A percentile compares a stretch with the other conserved stretches of the same genome.
Conservation (phyloP, 2,113 vertebrate species). For the Symphodus melops region DNA sequence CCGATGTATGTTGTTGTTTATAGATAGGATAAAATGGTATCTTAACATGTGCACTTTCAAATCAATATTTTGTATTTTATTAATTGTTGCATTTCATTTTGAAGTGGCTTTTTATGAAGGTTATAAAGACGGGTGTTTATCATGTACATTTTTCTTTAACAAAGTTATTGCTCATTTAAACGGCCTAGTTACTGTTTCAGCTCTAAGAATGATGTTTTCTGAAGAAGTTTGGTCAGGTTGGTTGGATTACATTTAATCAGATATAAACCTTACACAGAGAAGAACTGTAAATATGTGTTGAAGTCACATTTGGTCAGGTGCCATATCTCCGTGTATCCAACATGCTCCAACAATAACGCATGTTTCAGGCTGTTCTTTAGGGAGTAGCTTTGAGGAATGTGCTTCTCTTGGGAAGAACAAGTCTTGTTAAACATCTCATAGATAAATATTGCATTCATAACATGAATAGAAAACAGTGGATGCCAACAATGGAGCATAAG, state of each 20-base stretch:
- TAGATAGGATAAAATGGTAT: no score
- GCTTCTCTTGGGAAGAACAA: background rate
- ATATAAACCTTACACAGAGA: background rate
- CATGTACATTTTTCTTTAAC: no score
- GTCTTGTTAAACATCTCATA: no score
- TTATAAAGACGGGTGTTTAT: no score
- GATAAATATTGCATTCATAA: no score
- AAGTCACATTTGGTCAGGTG: no score
- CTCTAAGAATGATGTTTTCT: background rate
- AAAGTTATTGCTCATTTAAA: background rate
- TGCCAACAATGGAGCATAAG: no score
- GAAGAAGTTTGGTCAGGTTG: background rate
- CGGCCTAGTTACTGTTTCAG: no score
- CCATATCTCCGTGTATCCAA: slow-evolving; percentile 1
- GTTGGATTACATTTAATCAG: background rate
- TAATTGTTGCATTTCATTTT: background rate
- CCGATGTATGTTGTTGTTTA: no score
- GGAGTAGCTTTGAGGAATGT: slow-evolving; percentile 4
- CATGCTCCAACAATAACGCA: background rate
- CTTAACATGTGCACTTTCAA: background rate
- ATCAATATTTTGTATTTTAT: no score
- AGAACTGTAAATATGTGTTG: background rate
- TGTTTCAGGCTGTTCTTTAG: background rate
- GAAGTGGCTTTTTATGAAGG: background rate
- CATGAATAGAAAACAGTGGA: no score